Base-by-base conservation (phyloP, 1,140 invertebrate genomes). In the Cotesia typhae region DNA sequence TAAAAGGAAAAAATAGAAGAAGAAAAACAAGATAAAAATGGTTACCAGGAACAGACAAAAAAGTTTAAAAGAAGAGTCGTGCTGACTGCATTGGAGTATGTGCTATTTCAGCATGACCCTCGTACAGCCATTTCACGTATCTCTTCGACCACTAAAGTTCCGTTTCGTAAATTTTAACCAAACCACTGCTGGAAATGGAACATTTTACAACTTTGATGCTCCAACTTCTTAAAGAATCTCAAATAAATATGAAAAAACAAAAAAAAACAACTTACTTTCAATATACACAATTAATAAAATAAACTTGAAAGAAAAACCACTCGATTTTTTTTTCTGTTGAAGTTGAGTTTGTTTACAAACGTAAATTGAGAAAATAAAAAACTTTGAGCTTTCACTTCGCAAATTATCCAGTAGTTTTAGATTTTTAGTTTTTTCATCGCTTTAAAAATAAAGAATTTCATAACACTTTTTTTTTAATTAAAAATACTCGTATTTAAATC, bases 61-160 rank as follows among this genome's bases (percentile, higher is more conserved):
- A 55, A 17, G n/a, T 6, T 5, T n/a, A 17, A 55, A 17, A 55
- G 17, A 12, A 17, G 17, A 17, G 4, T 66, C 64, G 64, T 67
- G 66, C 66, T 17, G 66, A 53, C 66, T 67, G 47, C 28, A 36
- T 66, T 51, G 20, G 64, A 64, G 41, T 47, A 47, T 47, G 41
- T 47, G 17, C 53, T 20, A 66, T 51, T 67, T 17, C 47, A 67
- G 66, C 52, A 67, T 52, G 66, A 67, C 66, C 51, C 66, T 28
- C 28, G 28, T 28, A 67, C n/a, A 53, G 66, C 66, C 47, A 53
- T 55, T 67, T 20, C 52, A 52, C 20, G 28, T 67, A 67, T 67
- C 35, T 67, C 51, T 67, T 55, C 52, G n/a, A 20, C 66, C 66
- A 17, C 66, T 17, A 52, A 51, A 51, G 20, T 20, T 28, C 52